Base-by-base conservation (phyloP, 2,797 vertebrate species). In the Cuniculus paca region DNA sequence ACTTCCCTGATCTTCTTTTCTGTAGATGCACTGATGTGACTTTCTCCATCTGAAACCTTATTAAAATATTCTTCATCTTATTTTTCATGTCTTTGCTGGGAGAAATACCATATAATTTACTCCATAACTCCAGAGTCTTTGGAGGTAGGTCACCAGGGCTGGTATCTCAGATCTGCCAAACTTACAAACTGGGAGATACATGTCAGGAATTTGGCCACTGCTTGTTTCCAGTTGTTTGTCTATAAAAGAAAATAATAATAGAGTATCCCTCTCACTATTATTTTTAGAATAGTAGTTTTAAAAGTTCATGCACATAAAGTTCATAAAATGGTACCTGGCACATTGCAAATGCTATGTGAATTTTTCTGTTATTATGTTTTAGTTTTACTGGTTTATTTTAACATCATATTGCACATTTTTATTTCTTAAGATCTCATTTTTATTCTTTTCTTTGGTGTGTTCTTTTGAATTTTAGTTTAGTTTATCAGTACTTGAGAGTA, bases 361-460 rank as follows among this genome's bases (percentile, higher is more conserved):
- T 52, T 36, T 48, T 45, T 5, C 52, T 58, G 5, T 70, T 81
- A 34, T 80, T 52, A 54, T 78, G n/a, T 70, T 82, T 10, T 74
- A 42, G 31, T 93, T 68, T n/a, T 82, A 4, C 26, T 93, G 28
- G 39, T 72, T 89, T 70, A 88, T 42, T 91, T 81, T 85, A 16
- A 95, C 75, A 88, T 65, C 26, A 68, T 0, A 14, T 60, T 83
- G 60, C 28, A 61, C 56, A 90, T 39, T 65, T 92, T 86, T 87
- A 89, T 91, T 2, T 80, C 31, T 74, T 74, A 96, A 83, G 10
- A 79, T 7, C 8, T 79, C 20, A 28, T 60, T 88, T 6, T 39
- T 72, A 17, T 54, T 85, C 36, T 68, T 56, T 74, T 61, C 81
- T 94, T 52, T 28, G 4, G 19, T 65, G 50, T 24, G 3, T 48